These are phyloP conservation scores for Acleris laterana DNA, from an alignment of 2,888 invertebrate species.

Conservation along the genomic window DNA sequence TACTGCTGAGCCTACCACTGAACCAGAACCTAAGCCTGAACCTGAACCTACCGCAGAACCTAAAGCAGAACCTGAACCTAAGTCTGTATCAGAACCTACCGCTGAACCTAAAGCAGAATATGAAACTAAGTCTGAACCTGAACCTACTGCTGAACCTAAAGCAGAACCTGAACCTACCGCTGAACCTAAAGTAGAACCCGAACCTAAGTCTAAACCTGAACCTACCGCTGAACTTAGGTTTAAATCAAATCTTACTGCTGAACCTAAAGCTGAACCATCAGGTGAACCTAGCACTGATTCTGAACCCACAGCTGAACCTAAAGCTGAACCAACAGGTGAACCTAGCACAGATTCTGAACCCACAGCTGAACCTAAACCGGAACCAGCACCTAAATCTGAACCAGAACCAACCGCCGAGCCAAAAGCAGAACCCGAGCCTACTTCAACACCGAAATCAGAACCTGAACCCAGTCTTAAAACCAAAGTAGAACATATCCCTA, in stretches of 20 bases:
- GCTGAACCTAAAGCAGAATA: constrained; percentile 44
- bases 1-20: constrained; percentile 53
- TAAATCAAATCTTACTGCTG: constrained; percentile 63
- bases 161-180: constrained; percentile 52
- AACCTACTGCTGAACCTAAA: constrained; percentile 50
- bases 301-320: constrained; percentile 56
- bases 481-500: constrained; percentile 53
- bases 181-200: constrained; percentile 38
- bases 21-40: constrained; percentile 61
- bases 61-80: constrained; percentile 51
- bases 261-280: constrained; percentile 56
- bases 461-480: constrained; percentile 53
- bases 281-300: constrained; percentile 64
- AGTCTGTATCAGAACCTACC: constrained; percentile 48
- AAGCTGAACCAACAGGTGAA: constrained; percentile 55
- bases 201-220: constrained; percentile 63
- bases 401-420: constrained; percentile 52
- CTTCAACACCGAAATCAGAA: constrained; percentile 63
- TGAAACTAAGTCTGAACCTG: constrained; percentile 64
- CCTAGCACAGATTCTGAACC: constrained; percentile 49
- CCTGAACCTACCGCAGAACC: constrained; percentile 56
- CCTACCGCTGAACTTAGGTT: constrained; percentile 62
- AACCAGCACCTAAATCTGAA: constrained; percentile 63
- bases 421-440: constrained; percentile 48
- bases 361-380: constrained; percentile 1